A percentile compares a stretch with the other conserved stretches of the same genome.
Conservation (phyloP, 2,113 vertebrate genomes). For the Procavia capensis region DNA sequence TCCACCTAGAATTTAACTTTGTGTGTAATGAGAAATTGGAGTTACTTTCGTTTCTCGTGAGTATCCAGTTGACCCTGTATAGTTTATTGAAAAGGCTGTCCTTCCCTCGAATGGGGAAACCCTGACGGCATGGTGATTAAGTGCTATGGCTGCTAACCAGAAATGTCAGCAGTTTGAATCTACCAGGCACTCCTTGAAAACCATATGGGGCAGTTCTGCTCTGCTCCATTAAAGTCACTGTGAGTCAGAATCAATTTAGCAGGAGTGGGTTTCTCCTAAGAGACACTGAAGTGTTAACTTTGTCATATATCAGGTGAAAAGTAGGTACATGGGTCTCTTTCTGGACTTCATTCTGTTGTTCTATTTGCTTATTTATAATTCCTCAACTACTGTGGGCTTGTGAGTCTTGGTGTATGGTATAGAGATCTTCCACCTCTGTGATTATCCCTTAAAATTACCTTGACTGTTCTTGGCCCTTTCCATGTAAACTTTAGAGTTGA, state of each 20-base stretch:
- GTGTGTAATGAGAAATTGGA: not conserved
- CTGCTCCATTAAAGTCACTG: no score
- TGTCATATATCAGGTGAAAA: not conserved
- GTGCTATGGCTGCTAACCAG: no score
- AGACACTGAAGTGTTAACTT: not conserved
- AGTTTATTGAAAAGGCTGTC: not conserved
- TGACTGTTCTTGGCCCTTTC: not conserved
- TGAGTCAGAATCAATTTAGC: no score
- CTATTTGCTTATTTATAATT: not conserved
- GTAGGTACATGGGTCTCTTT: not conserved
- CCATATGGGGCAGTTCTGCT: no score
- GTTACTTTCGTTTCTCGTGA: not conserved
- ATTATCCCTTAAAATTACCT: not conserved
- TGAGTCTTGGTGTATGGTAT: not conserved
- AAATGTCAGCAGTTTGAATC: no score
- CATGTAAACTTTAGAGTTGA: not conserved
- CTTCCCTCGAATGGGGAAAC: no score
- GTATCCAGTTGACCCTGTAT: not conserved
- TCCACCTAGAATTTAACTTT: not conserved
- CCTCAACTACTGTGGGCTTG: not conserved
- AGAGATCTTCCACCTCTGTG: not conserved
- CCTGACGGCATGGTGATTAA: no score
- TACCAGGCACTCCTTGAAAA: no score
- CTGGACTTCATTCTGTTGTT: not conserved
- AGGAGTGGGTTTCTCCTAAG: no score